Conservation (phyloP, 2,113 vertebrate genomes). For the Dissostichus mawsoni region DNA sequence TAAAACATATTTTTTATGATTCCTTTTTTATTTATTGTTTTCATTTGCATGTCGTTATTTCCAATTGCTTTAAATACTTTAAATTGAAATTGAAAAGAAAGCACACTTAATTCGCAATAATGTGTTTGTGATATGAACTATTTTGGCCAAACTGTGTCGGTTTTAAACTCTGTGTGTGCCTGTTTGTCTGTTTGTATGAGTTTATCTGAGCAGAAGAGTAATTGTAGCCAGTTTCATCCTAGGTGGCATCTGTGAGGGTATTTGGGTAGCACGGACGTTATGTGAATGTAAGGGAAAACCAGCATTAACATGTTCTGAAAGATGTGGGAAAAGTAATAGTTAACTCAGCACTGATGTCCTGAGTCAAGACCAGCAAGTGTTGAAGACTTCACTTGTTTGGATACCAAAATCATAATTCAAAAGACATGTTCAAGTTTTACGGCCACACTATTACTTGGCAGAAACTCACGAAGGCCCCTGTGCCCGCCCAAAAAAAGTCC, state of each 20-base stretch:
- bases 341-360: conserved; percentile 1
- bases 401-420: not conserved
- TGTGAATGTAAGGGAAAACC: conserved; percentile 60
- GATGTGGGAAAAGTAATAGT: conserved; percentile 14
- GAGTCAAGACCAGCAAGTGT: not conserved
- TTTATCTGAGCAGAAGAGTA: conserved; percentile 46
- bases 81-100: conserved; percentile 81
- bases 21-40: conserved; percentile 64
- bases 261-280: conserved; percentile 17
- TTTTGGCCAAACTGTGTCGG: conserved; percentile 68
- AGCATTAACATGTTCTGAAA: conserved; percentile 41
- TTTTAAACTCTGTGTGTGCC: conserved; percentile 62
- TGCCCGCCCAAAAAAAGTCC: not conserved
- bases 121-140: conserved; percentile 80
- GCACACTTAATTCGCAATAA: conserved; percentile 90
- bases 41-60: conserved; percentile 81
- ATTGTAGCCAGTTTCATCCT: conserved; percentile 57
- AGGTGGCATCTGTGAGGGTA: conserved; percentile 23
- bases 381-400: conserved; percentile 7
- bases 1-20: conserved; percentile 63
- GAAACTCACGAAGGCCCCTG: not conserved
- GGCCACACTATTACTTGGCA: not conserved
- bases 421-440: not conserved
- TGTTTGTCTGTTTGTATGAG: conserved; percentile 61
- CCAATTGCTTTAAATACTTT: conserved; percentile 71